Base-by-base conservation (phyloP, 2,888 invertebrate species). In the Lomographa bimaculata region DNA sequence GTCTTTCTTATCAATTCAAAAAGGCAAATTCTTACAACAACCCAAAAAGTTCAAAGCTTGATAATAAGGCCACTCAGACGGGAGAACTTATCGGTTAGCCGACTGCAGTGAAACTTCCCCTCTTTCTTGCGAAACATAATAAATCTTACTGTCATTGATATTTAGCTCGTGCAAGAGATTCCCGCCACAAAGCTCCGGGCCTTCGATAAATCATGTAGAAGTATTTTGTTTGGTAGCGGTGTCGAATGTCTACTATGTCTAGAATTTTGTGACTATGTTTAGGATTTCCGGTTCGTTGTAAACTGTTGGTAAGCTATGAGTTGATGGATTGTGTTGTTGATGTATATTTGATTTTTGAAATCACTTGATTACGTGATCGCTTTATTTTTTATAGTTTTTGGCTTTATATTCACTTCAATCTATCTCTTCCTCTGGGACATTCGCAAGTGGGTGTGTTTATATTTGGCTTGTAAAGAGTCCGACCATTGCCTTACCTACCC, bases 71-170 rank as follows among this genome's bases (percentile, higher is more conserved):
- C 73, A 73, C 73, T 76, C 74, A 71, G 79, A 71, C 65, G 61
- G 50, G 52, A 58, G 59, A 68, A 81, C 71, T 78, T 80, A 79
- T 80, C 74, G 72, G 79, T 68, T 71, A 73, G 68, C 78, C 68
- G 63, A 78, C 74, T 84, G 81, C 83, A 82, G 66, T 54, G 54
- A 65, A 80, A 83, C 73, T 81, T 74, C 51, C 58, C 63, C 64
- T 54, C 60, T 75, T 82, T 75, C 80, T 77, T 77, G 71, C 57
- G 69, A 66, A 72, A 77, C 72, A 74, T 76, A 79, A 86, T 86
- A 84, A 83, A 86, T 87, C 85, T 76, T 71, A 76, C 78, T 83
- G 84, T 80, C 85, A 78, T 81, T 83, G 82, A 78, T 82, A 82
- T 79, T 84, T 82, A 83, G 79, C 83, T 71, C 66, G 70, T 65